phyloP scores from a whole-genome alignment of 2,797 vertebrate species.

The Eupleurogrammus muticus region DNA sequence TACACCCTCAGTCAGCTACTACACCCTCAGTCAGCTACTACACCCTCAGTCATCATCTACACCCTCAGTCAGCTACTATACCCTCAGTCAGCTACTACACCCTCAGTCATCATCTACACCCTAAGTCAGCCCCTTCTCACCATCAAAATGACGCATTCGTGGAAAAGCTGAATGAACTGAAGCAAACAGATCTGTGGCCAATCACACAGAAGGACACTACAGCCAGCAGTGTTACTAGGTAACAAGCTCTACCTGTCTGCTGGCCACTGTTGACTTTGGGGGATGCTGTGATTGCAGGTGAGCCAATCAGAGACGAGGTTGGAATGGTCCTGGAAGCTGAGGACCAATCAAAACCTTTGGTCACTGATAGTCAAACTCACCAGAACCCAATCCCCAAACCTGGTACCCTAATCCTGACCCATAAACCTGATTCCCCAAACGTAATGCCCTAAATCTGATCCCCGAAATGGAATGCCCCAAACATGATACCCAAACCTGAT shows the following conservation, averaged over 20 bases:
- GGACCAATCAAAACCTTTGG: conserved; percentile 67
- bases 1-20: too few species aligned
- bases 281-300: conserved; percentile 59
- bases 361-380: conserved; percentile 35
- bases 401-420: too few species aligned
- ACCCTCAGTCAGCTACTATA: too few species aligned
- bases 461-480: neutral
- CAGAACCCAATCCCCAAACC: neutral
- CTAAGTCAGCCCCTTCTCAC: conserved; percentile 27
- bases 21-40: too few species aligned
- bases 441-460: neutral
- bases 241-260: conserved; percentile 65
- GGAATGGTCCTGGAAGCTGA: conserved; percentile 65
- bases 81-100: too few species aligned
- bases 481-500: neutral
- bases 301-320: conserved; percentile 68
- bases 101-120: too few species aligned
- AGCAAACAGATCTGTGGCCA: conserved; percentile 27
- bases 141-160: conserved; percentile 44
- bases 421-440: neutral
- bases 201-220: conserved; percentile 21
- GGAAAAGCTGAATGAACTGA: conserved; percentile 25
- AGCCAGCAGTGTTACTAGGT: neutral
- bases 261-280: conserved; percentile 58
- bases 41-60: too few species aligned